Evolutionary conservation across 1,140 invertebrate species (phyloP).

Genomic region (Sycobia sp.): DNA sequence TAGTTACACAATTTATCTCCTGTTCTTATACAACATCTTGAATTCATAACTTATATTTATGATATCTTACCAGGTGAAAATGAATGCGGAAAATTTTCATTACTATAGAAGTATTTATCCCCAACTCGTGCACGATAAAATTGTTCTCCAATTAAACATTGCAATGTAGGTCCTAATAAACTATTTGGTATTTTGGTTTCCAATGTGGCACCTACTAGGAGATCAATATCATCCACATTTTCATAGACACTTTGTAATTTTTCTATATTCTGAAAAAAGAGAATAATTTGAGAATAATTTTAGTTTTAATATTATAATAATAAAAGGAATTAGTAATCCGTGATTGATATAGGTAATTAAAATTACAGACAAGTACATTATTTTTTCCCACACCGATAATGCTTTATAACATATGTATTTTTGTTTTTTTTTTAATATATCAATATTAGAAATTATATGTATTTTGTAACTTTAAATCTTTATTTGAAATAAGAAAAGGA

Average conservation of each 20-base stretch:
- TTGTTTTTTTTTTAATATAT: too few species aligned
- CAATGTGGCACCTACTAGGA: conserved; percentile 67
- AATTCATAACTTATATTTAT: background rate
- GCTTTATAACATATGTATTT: too few species aligned
- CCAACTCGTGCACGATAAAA: conserved; percentile 63
- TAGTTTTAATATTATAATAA: too few species aligned
- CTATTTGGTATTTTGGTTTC: conserved; percentile 62
- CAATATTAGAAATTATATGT: too few species aligned
- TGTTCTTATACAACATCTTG: too few species aligned
- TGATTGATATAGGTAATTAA: too few species aligned
- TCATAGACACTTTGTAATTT: conserved; percentile 51
- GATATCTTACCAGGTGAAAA: conserved; percentile 58
- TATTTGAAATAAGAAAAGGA: too few species aligned
- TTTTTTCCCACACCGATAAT: too few species aligned
- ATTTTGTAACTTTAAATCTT: too few species aligned
- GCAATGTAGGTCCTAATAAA: conserved; percentile 67
- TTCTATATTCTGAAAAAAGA: conserved; percentile 32
- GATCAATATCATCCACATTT: conserved; percentile 69
- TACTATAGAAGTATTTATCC: conserved; percentile 66
- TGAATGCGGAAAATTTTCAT: conserved; percentile 57
- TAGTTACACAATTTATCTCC: conserved; percentile 3
- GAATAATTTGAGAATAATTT: too few species aligned
- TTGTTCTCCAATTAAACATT: conserved; percentile 69
- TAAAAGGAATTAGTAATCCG: conserved; percentile 60
- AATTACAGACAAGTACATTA: too few species aligned